phyloP scores from a whole-genome alignment of 1,140 invertebrate species.

The Drosophila seguyi region DNA sequence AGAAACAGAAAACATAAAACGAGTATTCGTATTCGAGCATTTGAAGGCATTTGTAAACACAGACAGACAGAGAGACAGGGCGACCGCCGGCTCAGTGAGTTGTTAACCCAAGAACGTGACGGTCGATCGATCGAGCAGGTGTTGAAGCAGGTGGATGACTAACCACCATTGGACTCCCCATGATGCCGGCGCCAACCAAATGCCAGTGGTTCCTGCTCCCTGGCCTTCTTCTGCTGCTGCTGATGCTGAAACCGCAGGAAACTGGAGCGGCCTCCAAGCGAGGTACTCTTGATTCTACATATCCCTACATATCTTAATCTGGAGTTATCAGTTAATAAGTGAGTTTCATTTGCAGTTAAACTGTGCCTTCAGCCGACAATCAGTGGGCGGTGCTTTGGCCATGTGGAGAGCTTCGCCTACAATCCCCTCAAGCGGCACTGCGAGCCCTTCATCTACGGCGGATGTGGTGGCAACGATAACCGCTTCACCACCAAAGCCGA shows the following conservation, averaged over 20 bases:
- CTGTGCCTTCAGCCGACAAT: conserved; percentile 67
- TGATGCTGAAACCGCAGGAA: conserved; percentile 4
- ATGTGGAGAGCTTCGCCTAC: conserved; percentile 75
- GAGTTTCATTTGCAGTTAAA: conserved; percentile 53
- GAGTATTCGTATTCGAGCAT: conserved; percentile 48
- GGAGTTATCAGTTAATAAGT: background rate
- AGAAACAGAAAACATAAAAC: conserved; percentile 37
- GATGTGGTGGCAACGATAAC: conserved; percentile 92
- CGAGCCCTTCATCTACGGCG: conserved; percentile 75
- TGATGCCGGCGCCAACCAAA: conserved; percentile 34
- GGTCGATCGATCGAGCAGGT: conserved; percentile 26
- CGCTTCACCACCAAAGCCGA: conserved; percentile 90
- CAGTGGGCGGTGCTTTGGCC: conserved; percentile 73
- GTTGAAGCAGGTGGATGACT: conserved; percentile 3
- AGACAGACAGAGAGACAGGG: conserved; percentile 40
- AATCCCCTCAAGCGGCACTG: conserved; percentile 72
- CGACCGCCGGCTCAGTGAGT: conserved; percentile 51
- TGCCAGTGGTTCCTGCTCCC: conserved; percentile 44
- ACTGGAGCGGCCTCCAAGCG: conserved; percentile 60
- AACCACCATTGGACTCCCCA: conserved; percentile 11
- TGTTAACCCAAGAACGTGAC: conserved; percentile 64
- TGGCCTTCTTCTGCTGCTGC: conserved; percentile 17
- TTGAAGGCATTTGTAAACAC: conserved; percentile 60
- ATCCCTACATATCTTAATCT: background rate
- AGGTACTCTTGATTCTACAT: conserved; percentile 28